These are phyloP conservation scores for Tinamus major DNA, from an alignment of 2,797 vertebrate genomes.

Conservation along the genomic window DNA sequence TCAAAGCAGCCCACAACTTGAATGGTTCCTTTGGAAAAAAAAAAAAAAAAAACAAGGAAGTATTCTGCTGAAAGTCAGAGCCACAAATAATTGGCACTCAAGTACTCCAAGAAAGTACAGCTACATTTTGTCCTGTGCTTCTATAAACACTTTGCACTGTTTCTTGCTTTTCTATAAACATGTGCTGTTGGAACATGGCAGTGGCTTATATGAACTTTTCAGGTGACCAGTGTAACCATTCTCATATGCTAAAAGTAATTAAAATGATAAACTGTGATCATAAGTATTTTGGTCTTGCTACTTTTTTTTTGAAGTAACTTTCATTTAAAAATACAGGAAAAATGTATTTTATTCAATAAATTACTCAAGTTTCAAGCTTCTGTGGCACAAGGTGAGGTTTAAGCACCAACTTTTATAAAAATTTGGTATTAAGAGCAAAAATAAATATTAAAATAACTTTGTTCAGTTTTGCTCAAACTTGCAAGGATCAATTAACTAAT, in stretches of 20 bases:
- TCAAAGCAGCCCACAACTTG: not conserved
- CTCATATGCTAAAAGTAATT: not conserved
- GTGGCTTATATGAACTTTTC: not conserved
- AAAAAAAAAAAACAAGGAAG: not conserved
- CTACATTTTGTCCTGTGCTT: rapidly evolving
- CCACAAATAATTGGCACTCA: not conserved
- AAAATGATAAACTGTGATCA: not conserved
- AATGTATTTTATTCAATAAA: not conserved
- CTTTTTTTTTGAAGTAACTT: not conserved
- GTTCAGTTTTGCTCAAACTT: not conserved
- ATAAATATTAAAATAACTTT: not conserved
- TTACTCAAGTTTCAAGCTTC: not conserved
- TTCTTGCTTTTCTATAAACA: no score
- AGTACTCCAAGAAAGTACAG: not conserved
- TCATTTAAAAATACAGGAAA: not conserved
- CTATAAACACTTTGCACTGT: not conserved
- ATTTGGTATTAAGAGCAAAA: not conserved
- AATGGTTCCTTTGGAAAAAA: not conserved
- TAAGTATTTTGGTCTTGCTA: not conserved
- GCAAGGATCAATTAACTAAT: not conserved
- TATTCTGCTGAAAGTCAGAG: not conserved
- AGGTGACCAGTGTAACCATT: not conserved
- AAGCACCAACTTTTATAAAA: not conserved
- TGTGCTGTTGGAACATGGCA: not conserved
- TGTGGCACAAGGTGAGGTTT: not conserved